Conservation (phyloP, 2,113 vertebrate species). For the Platysternon megacephalum region DNA sequence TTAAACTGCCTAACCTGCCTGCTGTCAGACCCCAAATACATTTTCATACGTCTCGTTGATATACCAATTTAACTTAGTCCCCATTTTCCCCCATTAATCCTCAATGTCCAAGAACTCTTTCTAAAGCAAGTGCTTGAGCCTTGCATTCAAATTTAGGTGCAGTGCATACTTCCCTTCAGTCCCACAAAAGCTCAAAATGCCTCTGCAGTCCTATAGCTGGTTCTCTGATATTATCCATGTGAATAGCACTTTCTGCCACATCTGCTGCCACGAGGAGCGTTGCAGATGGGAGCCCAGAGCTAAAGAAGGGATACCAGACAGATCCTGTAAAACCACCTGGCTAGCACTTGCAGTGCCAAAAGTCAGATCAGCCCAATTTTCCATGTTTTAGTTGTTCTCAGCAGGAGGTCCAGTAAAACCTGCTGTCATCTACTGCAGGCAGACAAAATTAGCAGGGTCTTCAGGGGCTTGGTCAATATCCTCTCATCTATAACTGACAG, state of each 20-base stretch:
- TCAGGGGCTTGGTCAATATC: neutral
- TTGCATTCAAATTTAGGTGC: neutral
- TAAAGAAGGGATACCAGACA: neutral
- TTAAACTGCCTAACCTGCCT: neutral
- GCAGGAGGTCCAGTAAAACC: neutral
- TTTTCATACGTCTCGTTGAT: neutral
- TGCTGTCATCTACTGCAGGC: neutral
- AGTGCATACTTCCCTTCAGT: neutral
- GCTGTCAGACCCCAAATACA: neutral
- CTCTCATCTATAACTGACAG: neutral
- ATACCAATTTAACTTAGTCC: neutral
- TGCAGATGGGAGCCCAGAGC: neutral
- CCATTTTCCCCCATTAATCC: neutral
- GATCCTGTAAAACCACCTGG: neutral
- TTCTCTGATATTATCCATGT: neutral
- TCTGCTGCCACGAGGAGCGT: neutral
- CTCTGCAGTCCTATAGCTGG: neutral
- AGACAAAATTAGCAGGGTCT: rapidly evolving
- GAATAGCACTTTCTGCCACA: neutral
- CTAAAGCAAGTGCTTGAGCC: neutral
- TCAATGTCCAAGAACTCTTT: neutral
- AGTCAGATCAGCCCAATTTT: neutral
- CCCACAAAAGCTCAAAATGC: neutral
- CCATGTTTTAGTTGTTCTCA: rapidly evolving
- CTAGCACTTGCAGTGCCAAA: neutral